phyloP scores from a whole-genome alignment of 1,140 invertebrate genomes.

The Camponotus vicinus region DNA sequence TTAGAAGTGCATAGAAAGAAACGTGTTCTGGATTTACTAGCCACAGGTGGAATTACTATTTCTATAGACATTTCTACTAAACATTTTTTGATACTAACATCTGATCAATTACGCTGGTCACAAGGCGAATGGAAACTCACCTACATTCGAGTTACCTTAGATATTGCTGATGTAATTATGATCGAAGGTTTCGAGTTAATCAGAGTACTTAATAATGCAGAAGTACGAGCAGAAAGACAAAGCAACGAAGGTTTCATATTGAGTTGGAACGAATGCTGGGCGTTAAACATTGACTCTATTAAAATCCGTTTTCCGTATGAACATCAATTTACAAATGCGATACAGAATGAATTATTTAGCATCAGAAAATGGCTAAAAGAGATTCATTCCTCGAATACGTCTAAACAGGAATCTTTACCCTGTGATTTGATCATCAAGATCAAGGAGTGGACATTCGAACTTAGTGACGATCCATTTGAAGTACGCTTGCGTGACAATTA shows the following conservation, averaged over 20 bases:
- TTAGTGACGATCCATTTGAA: slow-evolving; percentile 99
- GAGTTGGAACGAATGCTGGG: slow-evolving; percentile 91
- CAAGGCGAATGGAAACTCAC: slow-evolving; percentile 82
- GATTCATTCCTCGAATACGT: slow-evolving; percentile 82
- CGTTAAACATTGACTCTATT: slow-evolving; percentile 90
- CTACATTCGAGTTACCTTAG: slow-evolving; percentile 87
- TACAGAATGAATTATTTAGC: slow-evolving; percentile 96
- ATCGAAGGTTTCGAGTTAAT: slow-evolving; percentile 90
- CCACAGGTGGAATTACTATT: slow-evolving; percentile 80
- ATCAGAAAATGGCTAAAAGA: slow-evolving; percentile 97
- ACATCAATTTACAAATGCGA: slow-evolving; percentile 97
- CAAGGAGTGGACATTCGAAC: slow-evolving; percentile 94
- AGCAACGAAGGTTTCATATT: slow-evolving; percentile 91
- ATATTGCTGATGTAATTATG: slow-evolving; percentile 92
- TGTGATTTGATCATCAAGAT: slow-evolving; percentile 96
- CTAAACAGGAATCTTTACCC: slow-evolving; percentile 87
- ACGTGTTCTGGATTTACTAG: slow-evolving; percentile 80
- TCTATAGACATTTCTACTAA: slow-evolving; percentile 82
- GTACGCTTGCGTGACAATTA: slow-evolving; percentile 98
- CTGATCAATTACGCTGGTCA: slow-evolving; percentile 83
- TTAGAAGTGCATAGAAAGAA: slow-evolving; percentile 62
- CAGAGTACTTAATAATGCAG: slow-evolving; percentile 87
- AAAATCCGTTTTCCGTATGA: slow-evolving; percentile 95
- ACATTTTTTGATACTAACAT: slow-evolving; percentile 83
- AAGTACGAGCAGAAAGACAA: slow-evolving; percentile 89